phyloP scores from a whole-genome alignment of 2,888 invertebrate species.

The Mimas tiliae region DNA sequence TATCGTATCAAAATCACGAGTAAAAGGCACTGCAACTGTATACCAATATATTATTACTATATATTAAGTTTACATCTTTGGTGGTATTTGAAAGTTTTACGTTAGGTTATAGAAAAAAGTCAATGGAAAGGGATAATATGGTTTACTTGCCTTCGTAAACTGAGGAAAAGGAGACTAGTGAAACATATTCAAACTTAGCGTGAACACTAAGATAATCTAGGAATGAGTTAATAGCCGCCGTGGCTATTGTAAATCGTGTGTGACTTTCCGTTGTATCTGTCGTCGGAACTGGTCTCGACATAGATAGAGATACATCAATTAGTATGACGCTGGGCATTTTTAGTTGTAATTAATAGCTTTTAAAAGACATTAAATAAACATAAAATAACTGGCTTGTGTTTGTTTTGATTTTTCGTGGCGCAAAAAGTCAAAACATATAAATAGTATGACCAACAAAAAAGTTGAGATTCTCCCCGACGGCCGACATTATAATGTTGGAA shows the following conservation, averaged over 20 bases:
- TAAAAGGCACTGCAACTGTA: slow-evolving; percentile 91
- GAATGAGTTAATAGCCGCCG: slow-evolving; percentile 72
- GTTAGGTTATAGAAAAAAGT: background rate
- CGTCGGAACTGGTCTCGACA: slow-evolving; percentile 72
- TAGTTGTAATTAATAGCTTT: background rate
- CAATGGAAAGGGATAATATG: background rate
- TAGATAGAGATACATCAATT: slow-evolving; percentile 75
- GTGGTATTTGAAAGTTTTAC: background rate
- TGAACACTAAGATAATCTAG: slow-evolving; percentile 72
- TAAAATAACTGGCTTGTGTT: too few species aligned
- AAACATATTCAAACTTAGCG: slow-evolving; percentile 75
- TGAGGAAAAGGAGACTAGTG: slow-evolving; percentile 74
- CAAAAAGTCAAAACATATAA: too few species aligned
- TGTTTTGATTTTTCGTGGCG: background rate
- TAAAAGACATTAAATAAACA: too few species aligned
- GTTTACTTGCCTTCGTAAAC: slow-evolving; percentile 66
- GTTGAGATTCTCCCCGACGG: too few species aligned
- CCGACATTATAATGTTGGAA: too few species aligned
- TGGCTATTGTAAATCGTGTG: slow-evolving; percentile 69
- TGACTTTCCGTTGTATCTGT: slow-evolving; percentile 69
- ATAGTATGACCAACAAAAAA: too few species aligned
- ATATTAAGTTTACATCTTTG: background rate
- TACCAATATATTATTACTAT: slow-evolving; percentile 29
- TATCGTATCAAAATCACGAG: slow-evolving; percentile 93
- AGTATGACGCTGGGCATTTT: slow-evolving; percentile 77